Percentiles rank a stretch among this genome's conserved stretches.
These are phyloP conservation scores for Andrena trimmerana DNA, from an alignment of 2,888 invertebrate species.

Conservation along the genomic window DNA sequence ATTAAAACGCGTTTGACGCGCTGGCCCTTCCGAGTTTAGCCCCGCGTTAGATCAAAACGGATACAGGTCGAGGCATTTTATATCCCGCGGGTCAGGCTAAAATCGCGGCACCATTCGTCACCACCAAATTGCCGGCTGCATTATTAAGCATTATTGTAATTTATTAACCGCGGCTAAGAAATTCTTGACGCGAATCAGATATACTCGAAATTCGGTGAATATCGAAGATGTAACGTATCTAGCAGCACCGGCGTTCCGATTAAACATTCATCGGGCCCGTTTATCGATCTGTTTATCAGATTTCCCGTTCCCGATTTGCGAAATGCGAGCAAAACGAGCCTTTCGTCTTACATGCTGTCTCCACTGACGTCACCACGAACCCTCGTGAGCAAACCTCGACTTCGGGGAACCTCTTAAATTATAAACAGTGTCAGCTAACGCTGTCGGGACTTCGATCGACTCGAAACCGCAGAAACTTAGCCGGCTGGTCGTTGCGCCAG, in stretches of 20 bases:
- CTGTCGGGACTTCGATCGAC: slow-evolving; percentile 72
- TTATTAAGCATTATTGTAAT: slow-evolving; percentile 24
- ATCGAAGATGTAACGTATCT: neutral
- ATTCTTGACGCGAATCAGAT: neutral
- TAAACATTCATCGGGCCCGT: slow-evolving; percentile 1
- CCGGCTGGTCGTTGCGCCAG: slow-evolving; percentile 26
- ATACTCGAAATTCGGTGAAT: neutral
- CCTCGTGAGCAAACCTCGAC: slow-evolving; percentile 61
- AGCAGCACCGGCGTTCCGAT: neutral
- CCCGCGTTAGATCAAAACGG: slow-evolving; percentile 60
- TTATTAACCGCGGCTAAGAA: neutral
- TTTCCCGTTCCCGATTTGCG: neutral
- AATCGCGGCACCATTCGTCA: slow-evolving; percentile 32
- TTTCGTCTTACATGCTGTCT: slow-evolving; percentile 22
- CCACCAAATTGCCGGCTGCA: slow-evolving; percentile 12
- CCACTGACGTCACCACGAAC: slow-evolving; percentile 54
- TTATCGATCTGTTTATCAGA: neutral
- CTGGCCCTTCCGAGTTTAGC: slow-evolving; percentile 65
- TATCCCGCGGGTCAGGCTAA: slow-evolving; percentile 62
- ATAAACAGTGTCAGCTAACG: slow-evolving; percentile 80
- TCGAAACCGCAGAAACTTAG: slow-evolving; percentile 64
- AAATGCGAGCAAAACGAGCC: neutral
- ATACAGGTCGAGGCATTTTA: slow-evolving; percentile 70
- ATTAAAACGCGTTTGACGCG: slow-evolving; percentile 63
- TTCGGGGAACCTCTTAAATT: slow-evolving; percentile 78